These are phyloP conservation scores for Notodonta ziczac DNA, from an alignment of 2,888 invertebrate genomes.

Conservation along the genomic window DNA sequence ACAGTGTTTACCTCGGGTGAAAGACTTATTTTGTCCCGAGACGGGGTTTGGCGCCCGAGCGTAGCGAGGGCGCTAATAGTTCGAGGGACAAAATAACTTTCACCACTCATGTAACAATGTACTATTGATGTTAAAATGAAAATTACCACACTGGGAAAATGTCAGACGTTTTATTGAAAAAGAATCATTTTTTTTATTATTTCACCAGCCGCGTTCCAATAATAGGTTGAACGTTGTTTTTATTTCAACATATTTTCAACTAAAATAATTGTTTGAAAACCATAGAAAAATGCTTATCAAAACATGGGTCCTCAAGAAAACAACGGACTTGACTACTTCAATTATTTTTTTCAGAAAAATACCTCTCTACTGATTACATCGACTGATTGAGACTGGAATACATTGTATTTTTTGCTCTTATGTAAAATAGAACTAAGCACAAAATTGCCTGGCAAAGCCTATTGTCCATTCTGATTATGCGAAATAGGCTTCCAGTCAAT, in stretches of 20 bases:
- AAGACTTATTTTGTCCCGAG: no score
- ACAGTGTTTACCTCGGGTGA: no score
- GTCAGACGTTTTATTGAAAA: not conserved
- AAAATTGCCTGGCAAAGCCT: slow-evolving; percentile 12
- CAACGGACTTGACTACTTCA: no score
- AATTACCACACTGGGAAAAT: not conserved
- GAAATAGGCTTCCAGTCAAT: not conserved
- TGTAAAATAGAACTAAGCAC: slow-evolving; percentile 24
- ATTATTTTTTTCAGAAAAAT: no score
- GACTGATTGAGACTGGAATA: not conserved
- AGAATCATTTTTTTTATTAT: not conserved
- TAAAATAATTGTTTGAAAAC: no score
- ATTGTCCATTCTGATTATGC: slow-evolving; percentile 5
- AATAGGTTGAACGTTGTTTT: not conserved
- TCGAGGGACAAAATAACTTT: no score
- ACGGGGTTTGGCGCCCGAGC: no score
- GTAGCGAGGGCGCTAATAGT: no score
- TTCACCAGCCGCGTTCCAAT: not conserved
- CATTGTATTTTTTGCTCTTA: slow-evolving; percentile 10
- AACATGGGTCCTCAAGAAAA: no score
- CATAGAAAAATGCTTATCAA: no score
- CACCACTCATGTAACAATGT: no score
- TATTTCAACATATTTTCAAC: not conserved
- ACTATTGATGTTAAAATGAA: not conserved
- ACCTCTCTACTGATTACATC: not conserved